Conservation (phyloP, 2,113 vertebrate species). For the Fregetta grallaria region DNA sequence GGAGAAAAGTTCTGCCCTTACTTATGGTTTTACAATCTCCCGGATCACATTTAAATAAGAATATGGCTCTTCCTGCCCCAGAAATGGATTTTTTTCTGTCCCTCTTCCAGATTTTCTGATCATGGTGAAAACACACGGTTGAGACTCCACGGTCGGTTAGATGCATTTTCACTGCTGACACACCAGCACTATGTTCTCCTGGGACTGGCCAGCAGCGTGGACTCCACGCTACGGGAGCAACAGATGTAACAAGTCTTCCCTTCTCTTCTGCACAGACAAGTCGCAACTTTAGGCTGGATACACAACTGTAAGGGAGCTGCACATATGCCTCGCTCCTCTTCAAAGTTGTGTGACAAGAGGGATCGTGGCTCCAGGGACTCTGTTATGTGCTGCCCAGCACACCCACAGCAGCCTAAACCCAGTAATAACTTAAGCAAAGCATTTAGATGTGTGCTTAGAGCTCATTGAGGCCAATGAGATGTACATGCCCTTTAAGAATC, state of each 20-base stretch:
- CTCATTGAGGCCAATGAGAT: background rate
- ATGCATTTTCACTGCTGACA: background rate
- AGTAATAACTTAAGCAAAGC: background rate
- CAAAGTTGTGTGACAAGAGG: background rate
- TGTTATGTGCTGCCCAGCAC: background rate
- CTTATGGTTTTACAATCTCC: background rate
- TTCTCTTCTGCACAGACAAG: background rate
- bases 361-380: background rate
- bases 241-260: background rate
- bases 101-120: background rate
- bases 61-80: background rate
- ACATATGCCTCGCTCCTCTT: background rate
- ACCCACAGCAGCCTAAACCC: background rate
- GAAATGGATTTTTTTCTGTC: background rate
- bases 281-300: background rate
- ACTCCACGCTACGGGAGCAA: background rate
- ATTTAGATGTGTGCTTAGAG: background rate
- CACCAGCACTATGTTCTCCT: background rate
- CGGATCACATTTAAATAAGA: background rate
- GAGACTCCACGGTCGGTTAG: background rate
- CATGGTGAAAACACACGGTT: background rate
- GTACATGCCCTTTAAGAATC: background rate
- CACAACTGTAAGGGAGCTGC: background rate
- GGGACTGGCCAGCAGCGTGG: background rate
- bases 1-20: background rate